Base-by-base conservation (phyloP, 2,797 vertebrate genomes). In the Bradypodion pumilum region DNA sequence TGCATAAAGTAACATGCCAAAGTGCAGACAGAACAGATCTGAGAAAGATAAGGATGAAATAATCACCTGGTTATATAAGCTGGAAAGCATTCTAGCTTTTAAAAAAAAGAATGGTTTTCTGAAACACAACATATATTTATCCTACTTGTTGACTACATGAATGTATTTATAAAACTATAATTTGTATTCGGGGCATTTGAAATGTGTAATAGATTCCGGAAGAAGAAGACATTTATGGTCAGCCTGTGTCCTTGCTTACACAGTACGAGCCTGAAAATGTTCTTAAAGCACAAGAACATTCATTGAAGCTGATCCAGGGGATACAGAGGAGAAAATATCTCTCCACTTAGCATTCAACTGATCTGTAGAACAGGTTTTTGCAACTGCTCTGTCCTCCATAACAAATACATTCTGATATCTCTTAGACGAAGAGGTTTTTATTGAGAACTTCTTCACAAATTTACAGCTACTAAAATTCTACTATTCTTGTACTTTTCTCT, bases 101-200 rank as follows among this genome's bases (percentile, higher is more conserved):
- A 15, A 21, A 85, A 86, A 84, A 84, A 78, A 83, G 82, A 82
- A 82, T 87, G 2, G 90, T 92, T 89, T 89, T 80, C 86, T 83
- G 85, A 88, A 90, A 90, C 90, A 90, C 15, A 16, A 81, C 63
- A 78, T 37, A 5, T 37, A 91, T 88, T 88, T 88, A 92, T 91
- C 92, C 81, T 76, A 3, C 84, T 92, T 85, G 83, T 92, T 89
- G 69, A 85, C 88, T 84, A 65, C 88, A 77, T 56, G 90, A 84
- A 65, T 86, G 76, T 78, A 88, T 88, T 85, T 85, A 68, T 66
- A 81, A 83, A 89, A 81, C 90, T 87, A 85, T 88, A 91, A 91
- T 92, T 87, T 89, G 52, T 86, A 89, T 81, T 87, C 87, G 90
- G 74, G 74, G 82, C 77, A 82, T 91, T 85, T 92, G 80, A n/a